phyloP scores from a whole-genome alignment of 2,113 vertebrate species.

The Gymnocephalus cernua region DNA sequence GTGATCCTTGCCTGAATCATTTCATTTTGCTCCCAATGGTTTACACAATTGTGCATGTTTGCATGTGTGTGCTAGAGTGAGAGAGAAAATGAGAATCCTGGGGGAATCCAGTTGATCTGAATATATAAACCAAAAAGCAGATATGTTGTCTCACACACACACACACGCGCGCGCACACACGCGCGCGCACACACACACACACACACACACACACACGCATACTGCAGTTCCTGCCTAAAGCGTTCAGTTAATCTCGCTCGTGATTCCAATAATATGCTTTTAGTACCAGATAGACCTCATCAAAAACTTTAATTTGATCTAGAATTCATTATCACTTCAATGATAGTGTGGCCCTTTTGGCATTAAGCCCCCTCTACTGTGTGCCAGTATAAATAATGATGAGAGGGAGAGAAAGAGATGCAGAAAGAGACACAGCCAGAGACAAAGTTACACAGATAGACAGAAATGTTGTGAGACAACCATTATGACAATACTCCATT shows the following conservation, averaged over 20 bases:
- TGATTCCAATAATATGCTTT: conserved; percentile 59
- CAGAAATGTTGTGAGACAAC: background rate
- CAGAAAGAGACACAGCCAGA: conserved; percentile 8
- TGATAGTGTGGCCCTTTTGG: conserved; percentile 57
- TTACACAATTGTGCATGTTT: conserved; percentile 17
- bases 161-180: background rate
- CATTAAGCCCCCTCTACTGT: conserved; percentile 40
- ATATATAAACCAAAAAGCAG: conserved; percentile 35
- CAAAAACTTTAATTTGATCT: conserved; percentile 64
- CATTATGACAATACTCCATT: background rate
- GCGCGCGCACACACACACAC: conserved; percentile 6
- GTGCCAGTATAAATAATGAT: conserved; percentile 54
- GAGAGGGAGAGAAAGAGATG: conserved; percentile 11
- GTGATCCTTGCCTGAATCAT: conserved; percentile 44
- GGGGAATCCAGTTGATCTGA: conserved; percentile 39
- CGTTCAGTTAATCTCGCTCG: conserved; percentile 37
- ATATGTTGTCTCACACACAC: background rate
- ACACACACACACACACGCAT: background rate
- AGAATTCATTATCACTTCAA: conserved; percentile 59
- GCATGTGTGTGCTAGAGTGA: conserved; percentile 10
- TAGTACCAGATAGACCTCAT: conserved; percentile 48
- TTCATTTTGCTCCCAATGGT: conserved; percentile 58
- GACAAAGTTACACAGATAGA: background rate
- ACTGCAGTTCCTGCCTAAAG: conserved; percentile 18
- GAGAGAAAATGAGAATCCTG: conserved; percentile 17